Conservation (phyloP, 2,113 vertebrate genomes). For the Ceuthmochares aereus region DNA sequence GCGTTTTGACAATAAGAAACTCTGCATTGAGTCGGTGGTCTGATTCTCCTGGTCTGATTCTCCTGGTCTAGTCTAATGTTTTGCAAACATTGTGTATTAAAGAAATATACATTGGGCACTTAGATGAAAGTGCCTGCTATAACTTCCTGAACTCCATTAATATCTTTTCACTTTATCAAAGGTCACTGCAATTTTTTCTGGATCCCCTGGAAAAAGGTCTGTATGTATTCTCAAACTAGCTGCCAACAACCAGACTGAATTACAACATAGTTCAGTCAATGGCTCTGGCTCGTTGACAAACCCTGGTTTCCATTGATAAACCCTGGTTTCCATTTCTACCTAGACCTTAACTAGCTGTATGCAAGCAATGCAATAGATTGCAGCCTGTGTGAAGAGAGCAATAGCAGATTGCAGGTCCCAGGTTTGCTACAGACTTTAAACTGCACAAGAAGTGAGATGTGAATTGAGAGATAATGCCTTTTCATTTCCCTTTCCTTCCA, state of each 20-base stretch:
- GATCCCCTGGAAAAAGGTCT: neutral
- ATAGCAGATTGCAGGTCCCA: neutral
- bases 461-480: neutral
- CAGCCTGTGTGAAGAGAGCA: neutral
- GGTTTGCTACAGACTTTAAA: neutral
- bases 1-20: neutral
- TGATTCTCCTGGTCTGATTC: neutral
- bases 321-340: neutral
- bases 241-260: neutral
- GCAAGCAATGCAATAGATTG: neutral
- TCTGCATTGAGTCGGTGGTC: neutral
- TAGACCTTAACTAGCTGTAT: neutral
- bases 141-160: neutral
- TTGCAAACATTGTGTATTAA: neutral
- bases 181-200: neutral
- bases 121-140: neutral
- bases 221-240: neutral
- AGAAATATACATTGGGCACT: neutral
- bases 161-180: neutral
- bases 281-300: neutral
- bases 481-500: neutral
- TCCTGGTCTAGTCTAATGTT: neutral
- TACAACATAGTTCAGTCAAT: neutral
- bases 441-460: neutral
- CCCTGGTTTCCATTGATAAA: neutral